phyloP scores from a whole-genome alignment of 2,888 invertebrate genomes.

The Melinaea marsaeus region DNA sequence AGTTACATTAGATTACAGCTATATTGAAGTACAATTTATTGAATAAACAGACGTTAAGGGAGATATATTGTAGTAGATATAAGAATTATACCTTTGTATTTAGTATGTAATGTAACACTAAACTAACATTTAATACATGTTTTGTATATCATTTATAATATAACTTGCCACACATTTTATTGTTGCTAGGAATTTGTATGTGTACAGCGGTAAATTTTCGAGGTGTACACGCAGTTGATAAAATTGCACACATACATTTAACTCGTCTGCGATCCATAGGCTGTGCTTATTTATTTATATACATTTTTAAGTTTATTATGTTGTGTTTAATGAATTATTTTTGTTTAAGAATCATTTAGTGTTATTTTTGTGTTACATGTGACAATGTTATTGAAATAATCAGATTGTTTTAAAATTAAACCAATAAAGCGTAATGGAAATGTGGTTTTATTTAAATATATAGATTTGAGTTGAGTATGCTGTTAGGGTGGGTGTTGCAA shows the following conservation, averaged over 20 bases:
- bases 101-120: neutral
- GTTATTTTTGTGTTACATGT: constrained; percentile 49
- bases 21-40: constrained; percentile 3
- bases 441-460: constrained; percentile 47
- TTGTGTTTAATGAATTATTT: constrained; percentile 44
- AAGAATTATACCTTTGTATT: constrained; percentile 1
- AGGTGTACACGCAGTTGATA: neutral
- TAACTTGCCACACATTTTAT: constrained; percentile 4
- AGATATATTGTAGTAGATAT: neutral
- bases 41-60: neutral
- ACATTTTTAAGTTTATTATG: constrained; percentile 50
- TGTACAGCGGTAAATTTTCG: no score
- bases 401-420: constrained; percentile 27
- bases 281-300: constrained; percentile 70
- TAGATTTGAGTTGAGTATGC: constrained; percentile 58
- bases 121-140: neutral
- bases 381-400: constrained; percentile 28
- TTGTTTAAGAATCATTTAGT: constrained; percentile 43
- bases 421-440: constrained; percentile 23
- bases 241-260: constrained; percentile 36
- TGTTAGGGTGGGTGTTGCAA: constrained; percentile 36
- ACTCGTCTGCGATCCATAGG: constrained; percentile 75
- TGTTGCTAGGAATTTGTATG: neutral
- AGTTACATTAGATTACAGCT: constrained; percentile 1
- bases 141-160: neutral